A percentile compares a stretch with the other conserved stretches of the same genome.
Evolutionary conservation across 2,888 invertebrate species (phyloP).

Genomic region (Acanthosepion esculentum): DNA sequence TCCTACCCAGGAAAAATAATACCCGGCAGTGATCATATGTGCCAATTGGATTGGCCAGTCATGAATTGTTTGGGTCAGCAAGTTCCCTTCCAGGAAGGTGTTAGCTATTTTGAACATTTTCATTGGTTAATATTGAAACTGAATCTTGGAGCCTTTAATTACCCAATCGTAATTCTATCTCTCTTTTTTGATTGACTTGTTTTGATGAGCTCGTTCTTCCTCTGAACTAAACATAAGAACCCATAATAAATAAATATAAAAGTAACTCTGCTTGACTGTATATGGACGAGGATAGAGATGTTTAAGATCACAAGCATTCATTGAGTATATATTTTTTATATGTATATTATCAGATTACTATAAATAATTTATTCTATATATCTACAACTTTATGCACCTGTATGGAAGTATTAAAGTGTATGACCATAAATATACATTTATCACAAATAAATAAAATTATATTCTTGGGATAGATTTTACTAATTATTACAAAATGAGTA

Average conservation of each 20-base stretch:
- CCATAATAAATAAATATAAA: neutral
- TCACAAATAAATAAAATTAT: too few relatives aligned
- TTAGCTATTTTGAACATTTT: neutral
- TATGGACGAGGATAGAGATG: neutral
- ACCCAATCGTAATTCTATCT: neutral
- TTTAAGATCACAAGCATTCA: too few relatives aligned
- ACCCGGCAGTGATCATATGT: neutral
- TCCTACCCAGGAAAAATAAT: neutral
- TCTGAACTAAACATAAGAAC: neutral
- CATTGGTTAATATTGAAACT: slow-evolving; percentile 33
- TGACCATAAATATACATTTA: too few relatives aligned
- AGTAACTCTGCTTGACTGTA: too few relatives aligned
- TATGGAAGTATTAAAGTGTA: too few relatives aligned
- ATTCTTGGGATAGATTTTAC: too few relatives aligned
- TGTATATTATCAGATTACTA: too few relatives aligned
- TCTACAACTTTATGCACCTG: too few relatives aligned
- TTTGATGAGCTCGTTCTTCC: neutral
- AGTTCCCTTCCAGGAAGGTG: neutral
- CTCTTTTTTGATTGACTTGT: neutral
- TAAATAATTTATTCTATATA: too few relatives aligned
- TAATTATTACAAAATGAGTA: too few relatives aligned
- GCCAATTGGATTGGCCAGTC: neutral
- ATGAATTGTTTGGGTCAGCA: neutral
- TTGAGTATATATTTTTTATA: too few relatives aligned
- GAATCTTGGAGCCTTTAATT: neutral